Evolutionary conservation across 30 jellyfish, hydroid and myxozoan species (phyloP), one percentile per base, ranked within the genome.

Genomic region (Pseudorhiza aurosa): DNA sequence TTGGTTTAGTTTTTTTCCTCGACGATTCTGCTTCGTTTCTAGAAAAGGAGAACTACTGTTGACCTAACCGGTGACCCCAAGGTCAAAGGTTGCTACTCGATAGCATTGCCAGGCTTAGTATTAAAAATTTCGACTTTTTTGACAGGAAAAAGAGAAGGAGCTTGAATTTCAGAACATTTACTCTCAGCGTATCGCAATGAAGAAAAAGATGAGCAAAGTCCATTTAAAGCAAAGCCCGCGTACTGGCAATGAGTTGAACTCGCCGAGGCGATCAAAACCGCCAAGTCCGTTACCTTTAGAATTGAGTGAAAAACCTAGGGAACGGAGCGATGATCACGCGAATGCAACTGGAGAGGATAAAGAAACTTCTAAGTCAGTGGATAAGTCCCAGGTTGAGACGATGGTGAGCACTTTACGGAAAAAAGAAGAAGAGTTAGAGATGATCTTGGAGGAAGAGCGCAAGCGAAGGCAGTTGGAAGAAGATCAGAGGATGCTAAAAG

Each of bases 131-230:
- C n/a, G n/a, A n/a, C n/a, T 37, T 35, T 43, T 21, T 70, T 28
- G 17, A 14, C 28, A 92, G 98, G 98, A 92, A 35, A 92, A 92
- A 57, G 98, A 92, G 39, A 85, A 75, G 65, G 96, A 84, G 40
- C 81, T 92, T 12, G 97, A 92, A 37, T 51, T 70, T 1, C 93
- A 93, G 56, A 92, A 92, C 75, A 78, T 92, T 1, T 92, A 92
- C 68, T 67, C 98, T n/a, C 98, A 74, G 50, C 59, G 95, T 4
- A 74, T 92, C n/a, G 74, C 77, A 1, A 59, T 65, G 44, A 81
- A 84, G 45, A 88, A 85, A 37, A 73, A 86, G 50, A 81, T 70
- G 79, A 64, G 70, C 43, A 71, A 64, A 32, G 56, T 77, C 31
- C 68, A 59, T 47, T 39, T 56, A 25, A 36, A 28, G 40, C 63